Evolutionary conservation across 2,888 invertebrate species (phyloP), one percentile per base, ranked within the genome.

Genomic region (Cremastinae sp.): DNA sequence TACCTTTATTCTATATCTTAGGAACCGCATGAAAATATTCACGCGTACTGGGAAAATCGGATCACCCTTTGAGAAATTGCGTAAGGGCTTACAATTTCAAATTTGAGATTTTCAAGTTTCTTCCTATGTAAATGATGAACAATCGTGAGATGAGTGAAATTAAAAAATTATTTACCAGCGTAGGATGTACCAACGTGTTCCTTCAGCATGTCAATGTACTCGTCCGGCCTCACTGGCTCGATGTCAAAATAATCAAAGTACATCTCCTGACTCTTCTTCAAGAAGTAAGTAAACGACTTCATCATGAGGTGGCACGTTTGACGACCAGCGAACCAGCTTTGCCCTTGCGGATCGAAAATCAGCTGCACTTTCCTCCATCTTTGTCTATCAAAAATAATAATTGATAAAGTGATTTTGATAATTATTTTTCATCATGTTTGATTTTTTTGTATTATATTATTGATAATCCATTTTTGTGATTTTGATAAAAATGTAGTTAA

Each of bases 281-380:
- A 81, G 69, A 90, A 91, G 80, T 93, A 92, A 59, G 95, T 94
- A 79, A 97, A 89, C 0, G 94, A 93, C 76, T 93, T 93, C 90
- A 95, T 94, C 88, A 95, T 92, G 16, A 97, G 91, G 81, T 93
- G 94, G 81, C 97, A 97, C 4, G 95, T 95, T 76, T 93, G 92
- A 9, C 91, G 90, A 0, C 96, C 96, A 5, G 93, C 94, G 0
- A 93, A 91, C 81, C 93, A 91, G 49, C 91, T 90, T 83, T 94
- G 94, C 0, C 95, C 95, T 74, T 94, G 91, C 9, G 93, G 93
- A 81, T 96, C 95, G 89, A 96, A 97, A 79, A 97, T 90, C 71
- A 96, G 90, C 49, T 94, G 93, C 0, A 94, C 91, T 81, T 93
- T 94, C 5, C 90, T 91, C 96, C 96, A 97, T 41, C 91, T 90